Evolutionary conservation across 1,140 invertebrate species (phyloP), one percentile per base, ranked within the genome.

Genomic region (Eurosta solidaginis): DNA sequence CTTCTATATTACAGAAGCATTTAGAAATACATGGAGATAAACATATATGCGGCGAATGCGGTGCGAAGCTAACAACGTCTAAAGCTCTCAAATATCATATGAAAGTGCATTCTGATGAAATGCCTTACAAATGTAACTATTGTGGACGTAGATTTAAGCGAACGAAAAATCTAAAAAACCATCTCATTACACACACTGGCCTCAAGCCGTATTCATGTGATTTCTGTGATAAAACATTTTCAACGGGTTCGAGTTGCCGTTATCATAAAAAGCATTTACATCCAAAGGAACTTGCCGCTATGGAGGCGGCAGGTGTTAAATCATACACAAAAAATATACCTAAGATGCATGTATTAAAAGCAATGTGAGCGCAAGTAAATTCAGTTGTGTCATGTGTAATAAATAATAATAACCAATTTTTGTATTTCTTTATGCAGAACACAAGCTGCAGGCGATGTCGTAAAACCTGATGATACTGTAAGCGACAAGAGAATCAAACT

Each of bases 241-340:
- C n/a, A n/a, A n/a, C n/a, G n/a, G 82, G 80, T 2, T 80, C 80
- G 14, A 82, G 81, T 76, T 82, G 82, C 42, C 80, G 82, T 42
- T 80, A 79, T 25, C 82, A 82, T 52, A 81, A 82, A 77, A 74
- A 25, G 12, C 20, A 17, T 40, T n/a, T 22, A 68, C 81, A 82
- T 77, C 80, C 80, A 42, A 79, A 78, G 68, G 80, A 83, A 87
- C 82, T 85, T 1, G 68, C 68, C 2, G 59, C 5, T 10, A 4
- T 9, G 27, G 59, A 68, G 9, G 59, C 59, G 1, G 25, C 59
- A 4, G 59, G 59, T 9, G 17, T 33, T 9, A 68, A 68, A 36
- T 12, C 14, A 2, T 36, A n/a, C 17, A n/a, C 59, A 36, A 33
- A 29, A n/a, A 33, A 40, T 27, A 68, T 68, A 27, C 59, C 59